These are phyloP conservation scores for Paramisgurnus dabryanus DNA, from an alignment of 2,113 vertebrate species.

Conservation along the genomic window DNA sequence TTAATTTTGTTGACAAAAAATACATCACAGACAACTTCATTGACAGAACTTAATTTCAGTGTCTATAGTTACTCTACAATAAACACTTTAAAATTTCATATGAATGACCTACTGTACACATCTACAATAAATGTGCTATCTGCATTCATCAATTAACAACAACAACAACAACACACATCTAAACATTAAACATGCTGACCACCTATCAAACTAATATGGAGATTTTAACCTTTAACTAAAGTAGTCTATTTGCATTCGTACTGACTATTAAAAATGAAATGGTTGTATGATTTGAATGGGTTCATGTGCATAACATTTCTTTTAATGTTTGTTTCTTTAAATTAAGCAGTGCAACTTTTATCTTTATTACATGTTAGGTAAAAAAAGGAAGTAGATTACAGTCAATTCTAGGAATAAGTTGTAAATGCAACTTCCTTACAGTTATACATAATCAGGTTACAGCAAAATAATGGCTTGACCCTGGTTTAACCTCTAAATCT, in stretches of 20 bases:
- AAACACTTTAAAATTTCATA: not conserved
- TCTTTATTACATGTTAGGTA: not conserved
- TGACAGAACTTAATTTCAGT: not conserved
- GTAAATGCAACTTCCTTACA: not conserved
- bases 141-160: not conserved
- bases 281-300: not conserved
- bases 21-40: not conserved
- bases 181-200: not conserved
- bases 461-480: conserved; percentile 6
- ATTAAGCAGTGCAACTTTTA: not conserved
- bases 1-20: not conserved
- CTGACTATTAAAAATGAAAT: not conserved
- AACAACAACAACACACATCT: not conserved
- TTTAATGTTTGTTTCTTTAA: not conserved
- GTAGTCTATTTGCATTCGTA: not conserved
- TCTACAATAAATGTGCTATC: not conserved
- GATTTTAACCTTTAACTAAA: not conserved
- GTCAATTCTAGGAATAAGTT: not conserved
- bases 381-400: not conserved
- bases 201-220: no score
- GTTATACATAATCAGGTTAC: not conserved
- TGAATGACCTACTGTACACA: not conserved
- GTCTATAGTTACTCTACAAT: not conserved
- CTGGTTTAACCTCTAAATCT: conserved; percentile 9
- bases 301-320: not conserved